Evolutionary conservation across 2,113 vertebrate genomes (phyloP).

Genomic region (Scatophagus argus): DNA sequence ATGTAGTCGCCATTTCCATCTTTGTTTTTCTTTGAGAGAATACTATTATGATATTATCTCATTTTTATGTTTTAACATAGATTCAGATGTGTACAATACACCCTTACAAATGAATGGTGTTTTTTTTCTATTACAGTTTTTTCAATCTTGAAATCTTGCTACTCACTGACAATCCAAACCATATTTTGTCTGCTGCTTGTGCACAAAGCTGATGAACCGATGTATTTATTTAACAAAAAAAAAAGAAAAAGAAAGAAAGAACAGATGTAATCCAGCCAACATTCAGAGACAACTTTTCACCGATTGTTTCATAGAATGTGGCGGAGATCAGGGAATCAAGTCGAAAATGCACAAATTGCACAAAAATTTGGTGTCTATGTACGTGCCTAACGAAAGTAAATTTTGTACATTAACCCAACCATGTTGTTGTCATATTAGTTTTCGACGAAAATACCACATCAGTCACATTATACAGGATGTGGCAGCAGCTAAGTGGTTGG

Average conservation of each 20-base stretch:
- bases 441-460: constrained; percentile 39
- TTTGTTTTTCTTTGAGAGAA: too few relatives aligned
- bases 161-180: neutral
- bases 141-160: neutral
- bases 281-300: constrained; percentile 45
- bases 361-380: neutral
- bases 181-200: neutral
- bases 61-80: neutral
- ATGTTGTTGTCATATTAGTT: constrained; percentile 25
- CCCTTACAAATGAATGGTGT: neutral
- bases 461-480: constrained; percentile 21
- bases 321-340: constrained; percentile 50
- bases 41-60: neutral
- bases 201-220: constrained; percentile 25
- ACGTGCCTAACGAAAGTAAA: neutral
- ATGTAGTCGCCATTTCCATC: neutral
- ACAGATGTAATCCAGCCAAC: constrained; percentile 50
- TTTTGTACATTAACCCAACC: constrained; percentile 6
- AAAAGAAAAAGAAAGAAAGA: constrained; percentile 25
- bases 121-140: neutral
- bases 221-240: constrained; percentile 49
- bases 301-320: constrained; percentile 40
- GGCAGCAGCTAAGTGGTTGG: constrained; percentile 7
- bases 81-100: neutral
- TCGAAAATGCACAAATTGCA: constrained; percentile 21